Conservation (phyloP, 2,888 invertebrate species). For the Pheosia gnoma region DNA sequence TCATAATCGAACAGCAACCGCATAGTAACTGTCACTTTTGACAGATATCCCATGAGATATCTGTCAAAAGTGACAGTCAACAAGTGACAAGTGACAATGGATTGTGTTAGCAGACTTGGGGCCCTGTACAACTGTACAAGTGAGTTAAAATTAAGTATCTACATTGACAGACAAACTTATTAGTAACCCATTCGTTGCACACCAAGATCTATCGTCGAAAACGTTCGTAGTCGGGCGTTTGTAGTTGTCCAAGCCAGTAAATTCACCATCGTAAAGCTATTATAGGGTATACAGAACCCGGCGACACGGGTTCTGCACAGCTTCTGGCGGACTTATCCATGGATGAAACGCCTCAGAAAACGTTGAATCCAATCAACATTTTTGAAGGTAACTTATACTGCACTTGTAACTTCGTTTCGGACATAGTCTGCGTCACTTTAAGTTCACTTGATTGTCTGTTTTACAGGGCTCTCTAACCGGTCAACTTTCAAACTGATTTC, state of each 20-base stretch:
- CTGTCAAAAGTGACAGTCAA: too few species aligned
- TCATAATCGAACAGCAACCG: too few species aligned
- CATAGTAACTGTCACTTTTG: too few species aligned
- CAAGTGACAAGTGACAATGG: too few species aligned
- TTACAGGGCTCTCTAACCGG: too few species aligned
- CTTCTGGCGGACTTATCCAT: constrained; percentile 57
- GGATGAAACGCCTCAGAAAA: constrained; percentile 81
- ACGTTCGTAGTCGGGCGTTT: constrained; percentile 54
- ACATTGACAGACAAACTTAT: not conserved
- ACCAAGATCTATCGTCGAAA: not conserved
- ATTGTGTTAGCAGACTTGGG: too few species aligned
- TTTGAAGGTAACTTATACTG: constrained; percentile 79
- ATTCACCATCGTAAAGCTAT: constrained; percentile 43
- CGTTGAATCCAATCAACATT: constrained; percentile 79
- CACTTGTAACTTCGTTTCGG: constrained; percentile 50
- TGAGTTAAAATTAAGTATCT: not conserved
- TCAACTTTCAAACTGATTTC: too few species aligned
- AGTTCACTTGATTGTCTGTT: too few species aligned
- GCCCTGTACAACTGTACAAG: too few species aligned
- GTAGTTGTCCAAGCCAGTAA: constrained; percentile 50
- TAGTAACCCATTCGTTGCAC: not conserved
- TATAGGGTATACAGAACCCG: constrained; percentile 53
- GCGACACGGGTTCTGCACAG: constrained; percentile 55
- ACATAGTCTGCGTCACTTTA: not conserved
- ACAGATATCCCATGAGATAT: too few species aligned